phyloP scores from a whole-genome alignment of 2,797 vertebrate species.

The Fratercula arctica region DNA sequence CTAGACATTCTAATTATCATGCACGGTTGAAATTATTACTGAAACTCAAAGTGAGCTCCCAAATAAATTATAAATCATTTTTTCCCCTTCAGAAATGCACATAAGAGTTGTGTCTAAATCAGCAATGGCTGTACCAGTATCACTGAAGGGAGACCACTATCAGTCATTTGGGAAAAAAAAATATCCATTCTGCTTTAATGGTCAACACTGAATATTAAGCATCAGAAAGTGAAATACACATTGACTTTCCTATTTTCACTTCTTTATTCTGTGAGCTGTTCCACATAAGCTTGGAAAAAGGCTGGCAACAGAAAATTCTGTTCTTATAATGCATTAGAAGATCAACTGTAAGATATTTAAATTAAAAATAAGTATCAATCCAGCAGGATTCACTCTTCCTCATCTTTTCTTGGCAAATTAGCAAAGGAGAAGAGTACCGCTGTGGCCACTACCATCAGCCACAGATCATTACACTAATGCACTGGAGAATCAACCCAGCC shows the following conservation, averaged over 20 bases:
- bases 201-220: background rate
- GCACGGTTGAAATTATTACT: background rate
- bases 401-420: background rate
- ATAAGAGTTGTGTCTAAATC: background rate
- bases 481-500: background rate
- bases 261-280: background rate
- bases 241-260: background rate
- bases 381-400: background rate
- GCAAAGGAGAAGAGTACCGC: background rate
- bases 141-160: background rate
- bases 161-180: background rate
- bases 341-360: background rate
- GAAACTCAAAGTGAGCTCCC: background rate
- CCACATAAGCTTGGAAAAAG: background rate
- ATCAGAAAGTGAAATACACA: background rate
- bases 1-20: background rate
- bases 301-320: background rate
- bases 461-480: background rate
- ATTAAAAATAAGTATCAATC: background rate
- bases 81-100: background rate
- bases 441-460: background rate
- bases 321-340: background rate
- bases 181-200: background rate
- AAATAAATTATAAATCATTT: background rate
- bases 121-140: background rate